phyloP scores from a whole-genome alignment of 2,113 vertebrate genomes.

The Percina caprodes region DNA sequence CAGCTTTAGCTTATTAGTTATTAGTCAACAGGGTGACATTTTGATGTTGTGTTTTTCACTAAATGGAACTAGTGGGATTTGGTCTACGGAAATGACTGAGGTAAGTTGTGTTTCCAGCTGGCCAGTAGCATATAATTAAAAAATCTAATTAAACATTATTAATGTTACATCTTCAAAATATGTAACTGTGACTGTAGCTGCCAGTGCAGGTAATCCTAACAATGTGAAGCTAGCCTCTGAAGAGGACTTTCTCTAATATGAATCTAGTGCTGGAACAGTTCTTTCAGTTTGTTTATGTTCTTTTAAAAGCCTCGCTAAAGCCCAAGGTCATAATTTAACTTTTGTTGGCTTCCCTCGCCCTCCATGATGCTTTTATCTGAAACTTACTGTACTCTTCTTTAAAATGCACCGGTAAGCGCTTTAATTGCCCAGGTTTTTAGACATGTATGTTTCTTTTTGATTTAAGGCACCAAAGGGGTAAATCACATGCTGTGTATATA shows the following conservation, averaged over 20 bases:
- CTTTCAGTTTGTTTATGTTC: background rate
- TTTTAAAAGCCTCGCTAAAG: slow-evolving; percentile 28
- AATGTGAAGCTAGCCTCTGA: background rate
- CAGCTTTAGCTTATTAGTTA: too few species aligned
- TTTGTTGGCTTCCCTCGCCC: background rate
- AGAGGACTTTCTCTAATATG: background rate
- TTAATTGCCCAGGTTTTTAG: slow-evolving; percentile 8
- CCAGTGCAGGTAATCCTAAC: background rate
- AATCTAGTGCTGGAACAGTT: background rate
- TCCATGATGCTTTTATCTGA: slow-evolving; percentile 7
- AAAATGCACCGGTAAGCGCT: background rate
- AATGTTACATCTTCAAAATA: background rate
- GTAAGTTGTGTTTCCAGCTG: background rate
- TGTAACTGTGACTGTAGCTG: background rate
- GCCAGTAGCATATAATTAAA: too few species aligned
- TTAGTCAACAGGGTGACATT: too few species aligned
- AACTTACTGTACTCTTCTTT: background rate
- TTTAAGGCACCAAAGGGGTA: background rate
- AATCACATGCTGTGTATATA: slow-evolving; percentile 6
- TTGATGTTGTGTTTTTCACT: too few species aligned
- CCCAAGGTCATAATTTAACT: slow-evolving; percentile 30
- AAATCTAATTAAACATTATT: background rate
- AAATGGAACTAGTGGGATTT: too few species aligned
- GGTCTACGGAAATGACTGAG: background rate
- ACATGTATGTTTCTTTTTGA: background rate